Conservation (phyloP, 37 sponge, comb jelly and placozoan genomes). For the Diacarnus erythraeanus region DNA sequence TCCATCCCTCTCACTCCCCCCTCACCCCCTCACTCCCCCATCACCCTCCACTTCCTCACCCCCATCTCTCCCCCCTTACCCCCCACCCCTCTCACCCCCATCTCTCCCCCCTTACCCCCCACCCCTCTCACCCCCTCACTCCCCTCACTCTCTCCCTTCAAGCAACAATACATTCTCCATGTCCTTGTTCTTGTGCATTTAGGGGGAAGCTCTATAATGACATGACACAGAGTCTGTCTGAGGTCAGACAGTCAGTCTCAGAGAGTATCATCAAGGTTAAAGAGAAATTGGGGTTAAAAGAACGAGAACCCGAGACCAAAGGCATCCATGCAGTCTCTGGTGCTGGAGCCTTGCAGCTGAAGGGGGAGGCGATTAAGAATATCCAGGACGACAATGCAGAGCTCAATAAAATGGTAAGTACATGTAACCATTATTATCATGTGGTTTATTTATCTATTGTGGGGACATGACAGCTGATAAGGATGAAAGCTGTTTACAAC, state of each 20-base stretch:
- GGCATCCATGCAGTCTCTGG: background rate
- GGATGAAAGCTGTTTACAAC: constrained; percentile 25
- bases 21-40: no score
- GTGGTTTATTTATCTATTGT: background rate
- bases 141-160: no score
- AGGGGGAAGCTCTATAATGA: constrained; percentile 49
- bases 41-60: no score
- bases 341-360: background rate
- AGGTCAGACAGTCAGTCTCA: constrained; percentile 47
- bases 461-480: no score
- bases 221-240: constrained; percentile 24
- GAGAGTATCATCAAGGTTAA: constrained; percentile 36
- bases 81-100: no score
- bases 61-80: no score
- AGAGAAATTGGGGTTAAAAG: constrained; percentile 19
- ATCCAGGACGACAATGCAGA: constrained; percentile 67
- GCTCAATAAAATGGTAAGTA: constrained; percentile 45
- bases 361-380: constrained; percentile 26
- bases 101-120: no score
- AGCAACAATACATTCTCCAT: no score
- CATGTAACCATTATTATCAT: constrained; percentile 9
- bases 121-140: no score
- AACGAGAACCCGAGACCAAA: background rate
- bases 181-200: no score
- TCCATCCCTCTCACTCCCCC: no score